Evolutionary conservation across 2,797 vertebrate species (phyloP).

Genomic region (Yasuhikotakia modesta): DNA sequence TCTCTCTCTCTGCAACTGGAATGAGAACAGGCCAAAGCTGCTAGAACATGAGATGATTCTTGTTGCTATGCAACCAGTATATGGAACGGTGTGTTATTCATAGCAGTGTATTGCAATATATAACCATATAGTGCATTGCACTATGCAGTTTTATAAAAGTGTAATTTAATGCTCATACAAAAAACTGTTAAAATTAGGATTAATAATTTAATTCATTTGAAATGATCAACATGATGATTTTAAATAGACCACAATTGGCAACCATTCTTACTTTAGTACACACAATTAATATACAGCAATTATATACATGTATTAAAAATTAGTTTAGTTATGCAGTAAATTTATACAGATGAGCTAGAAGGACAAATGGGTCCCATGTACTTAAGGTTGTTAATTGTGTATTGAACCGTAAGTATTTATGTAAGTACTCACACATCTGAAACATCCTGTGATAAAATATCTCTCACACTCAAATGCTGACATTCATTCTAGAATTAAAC

Average conservation of each 20-base stretch:
- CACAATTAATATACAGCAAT: too few species aligned
- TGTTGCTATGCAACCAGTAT: conserved; percentile 61
- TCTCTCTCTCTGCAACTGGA: conserved; percentile 31
- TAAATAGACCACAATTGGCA: too few species aligned
- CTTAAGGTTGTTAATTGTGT: neutral
- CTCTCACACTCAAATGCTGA: neutral
- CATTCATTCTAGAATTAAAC: neutral
- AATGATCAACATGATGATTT: too few species aligned
- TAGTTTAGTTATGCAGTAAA: too few species aligned
- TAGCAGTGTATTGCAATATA: conserved; percentile 13
- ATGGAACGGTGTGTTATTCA: conserved; percentile 36
- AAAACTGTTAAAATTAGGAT: neutral
- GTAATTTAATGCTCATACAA: neutral
- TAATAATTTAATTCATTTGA: too few species aligned
- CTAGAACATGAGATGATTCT: conserved; percentile 41
- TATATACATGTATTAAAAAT: too few species aligned
- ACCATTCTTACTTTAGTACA: too few species aligned
- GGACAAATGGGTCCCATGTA: too few species aligned
- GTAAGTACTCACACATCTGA: neutral
- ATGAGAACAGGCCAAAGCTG: conserved; percentile 45
- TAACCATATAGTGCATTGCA: conserved; percentile 3
- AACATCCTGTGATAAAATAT: neutral
- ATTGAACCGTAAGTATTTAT: neutral
- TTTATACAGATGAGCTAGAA: too few species aligned
- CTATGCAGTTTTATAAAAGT: neutral